Conservation (phyloP, 2,797 vertebrate genomes). For the Sebastes minor region DNA sequence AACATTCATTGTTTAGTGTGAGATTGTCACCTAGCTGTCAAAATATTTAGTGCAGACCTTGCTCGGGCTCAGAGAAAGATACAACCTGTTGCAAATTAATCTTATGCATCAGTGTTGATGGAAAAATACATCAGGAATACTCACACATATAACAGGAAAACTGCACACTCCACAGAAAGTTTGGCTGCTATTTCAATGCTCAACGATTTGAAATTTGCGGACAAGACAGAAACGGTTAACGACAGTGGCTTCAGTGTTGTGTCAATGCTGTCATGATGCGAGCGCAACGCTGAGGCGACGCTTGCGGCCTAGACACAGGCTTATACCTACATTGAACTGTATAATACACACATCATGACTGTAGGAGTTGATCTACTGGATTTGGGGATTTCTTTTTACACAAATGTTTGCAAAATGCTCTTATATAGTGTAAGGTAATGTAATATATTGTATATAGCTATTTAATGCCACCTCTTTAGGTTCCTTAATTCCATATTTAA, state of each 20-base stretch:
- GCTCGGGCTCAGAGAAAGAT: no score
- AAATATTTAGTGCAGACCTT: no score
- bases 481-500: neutral
- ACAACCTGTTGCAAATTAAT: neutral
- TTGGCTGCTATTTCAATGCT: neutral
- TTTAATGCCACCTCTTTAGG: neutral
- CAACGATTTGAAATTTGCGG: neutral
- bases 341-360: neutral
- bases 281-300: neutral
- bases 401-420: neutral
- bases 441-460: neutral
- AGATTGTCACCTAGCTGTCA: no score
- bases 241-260: rapidly evolving
- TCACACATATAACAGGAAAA: neutral
- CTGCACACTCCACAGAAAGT: neutral
- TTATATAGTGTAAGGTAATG: neutral
- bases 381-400: neutral
- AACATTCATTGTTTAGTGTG: no score
- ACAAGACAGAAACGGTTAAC: neutral
- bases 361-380: neutral
- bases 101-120: neutral
- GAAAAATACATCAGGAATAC: neutral
- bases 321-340: neutral
- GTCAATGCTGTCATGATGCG: rapidly evolving
- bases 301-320: no score